Evolutionary conservation across 2,113 vertebrate genomes (phyloP).

Genomic region (Myxocyprinus asiaticus): DNA sequence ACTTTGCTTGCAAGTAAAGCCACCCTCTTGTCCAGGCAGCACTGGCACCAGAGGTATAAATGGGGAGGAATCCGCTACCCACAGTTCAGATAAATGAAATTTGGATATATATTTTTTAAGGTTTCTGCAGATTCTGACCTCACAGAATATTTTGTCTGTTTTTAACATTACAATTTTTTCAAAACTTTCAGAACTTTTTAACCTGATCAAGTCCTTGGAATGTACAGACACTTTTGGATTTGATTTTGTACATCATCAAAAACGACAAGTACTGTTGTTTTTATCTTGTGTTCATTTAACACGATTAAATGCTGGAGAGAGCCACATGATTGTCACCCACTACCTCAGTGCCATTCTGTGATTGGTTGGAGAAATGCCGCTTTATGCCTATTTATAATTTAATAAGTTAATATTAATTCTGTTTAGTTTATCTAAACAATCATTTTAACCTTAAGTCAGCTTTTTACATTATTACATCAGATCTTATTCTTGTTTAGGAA

Average conservation of each 20-base stretch:
- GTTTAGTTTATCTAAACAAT: not conserved
- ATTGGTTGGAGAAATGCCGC: slow-evolving; percentile 49
- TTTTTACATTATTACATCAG: slow-evolving; percentile 9
- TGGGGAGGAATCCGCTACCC: not conserved
- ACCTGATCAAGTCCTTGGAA: slow-evolving; percentile 42
- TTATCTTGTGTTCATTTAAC: slow-evolving; percentile 35
- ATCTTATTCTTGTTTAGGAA: not conserved
- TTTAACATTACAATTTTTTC: slow-evolving; percentile 20
- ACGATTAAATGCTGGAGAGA: slow-evolving; percentile 50
- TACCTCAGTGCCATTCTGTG: slow-evolving; percentile 66
- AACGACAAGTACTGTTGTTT: slow-evolving; percentile 26
- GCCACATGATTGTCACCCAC: slow-evolving; percentile 51
- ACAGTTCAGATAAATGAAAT: not conserved
- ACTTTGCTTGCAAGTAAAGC: slow-evolving; percentile 86
- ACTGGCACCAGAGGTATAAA: not conserved
- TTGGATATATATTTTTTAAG: not conserved
- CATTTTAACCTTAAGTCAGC: slow-evolving; percentile 42
- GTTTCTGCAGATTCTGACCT: slow-evolving; percentile 30
- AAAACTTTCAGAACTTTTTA: slow-evolving; percentile 4
- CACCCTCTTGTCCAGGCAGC: not conserved
- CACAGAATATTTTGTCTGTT: not conserved
- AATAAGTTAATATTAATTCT: slow-evolving; percentile 24
- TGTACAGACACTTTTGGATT: slow-evolving; percentile 52
- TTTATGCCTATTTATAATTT: slow-evolving; percentile 57
- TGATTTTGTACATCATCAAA: slow-evolving; percentile 21